Base-by-base conservation (phyloP, 64 coral and sea anemone genomes). In the Stichodactyla helianthus region DNA sequence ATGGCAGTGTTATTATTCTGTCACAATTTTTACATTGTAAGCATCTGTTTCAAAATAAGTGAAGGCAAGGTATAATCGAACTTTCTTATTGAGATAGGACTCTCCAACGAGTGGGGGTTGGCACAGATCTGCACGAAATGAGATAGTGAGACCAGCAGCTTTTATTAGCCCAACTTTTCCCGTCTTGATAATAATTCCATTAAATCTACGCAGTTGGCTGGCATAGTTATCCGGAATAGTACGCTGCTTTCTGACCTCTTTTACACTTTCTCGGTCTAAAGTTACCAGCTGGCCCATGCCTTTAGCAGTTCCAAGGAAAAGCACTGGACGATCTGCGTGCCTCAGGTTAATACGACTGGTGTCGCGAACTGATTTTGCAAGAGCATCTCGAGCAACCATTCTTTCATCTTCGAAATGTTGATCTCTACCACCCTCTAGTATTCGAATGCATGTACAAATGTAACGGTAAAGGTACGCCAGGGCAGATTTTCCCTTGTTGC, bases 111-210 rank as follows among this genome's bases (percentile, higher is more conserved):
- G 86, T 0, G 93, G 85, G 15, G 93, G 71, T 0, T 87, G 83
- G 57, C 93, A 94, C 2, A 94, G 81, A 68, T 94, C 93, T 6
- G 93, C 85, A 51, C 93, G 86, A 58, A 94, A 94, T 7, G 70
- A 84, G 0, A 94, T 87, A 8, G 78, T 87, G 0, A 94, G 22
- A 0, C n/a, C 79, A 11, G 0, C 19, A 16, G 79, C 0, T 86
- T 82, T 19, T 6, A 87, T 58, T 90, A 85, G 10, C 77, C 88
- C 27, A 79, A 50, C 77, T 0, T 51, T 79, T 0, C 50, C 50
- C 11, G 77, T 79, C 0, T 9, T 65, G 2, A 7, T 64, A 0
- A 64, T 64, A 20, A 64, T 64, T 20, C 61, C 61, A 20, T 16
- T 64, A 0, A 64, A 20, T 20, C 61, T 64, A 3, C 61, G 16